These are phyloP conservation scores for Semotilus atromaculatus DNA, from an alignment of 2,797 vertebrate genomes.

Conservation along the genomic window DNA sequence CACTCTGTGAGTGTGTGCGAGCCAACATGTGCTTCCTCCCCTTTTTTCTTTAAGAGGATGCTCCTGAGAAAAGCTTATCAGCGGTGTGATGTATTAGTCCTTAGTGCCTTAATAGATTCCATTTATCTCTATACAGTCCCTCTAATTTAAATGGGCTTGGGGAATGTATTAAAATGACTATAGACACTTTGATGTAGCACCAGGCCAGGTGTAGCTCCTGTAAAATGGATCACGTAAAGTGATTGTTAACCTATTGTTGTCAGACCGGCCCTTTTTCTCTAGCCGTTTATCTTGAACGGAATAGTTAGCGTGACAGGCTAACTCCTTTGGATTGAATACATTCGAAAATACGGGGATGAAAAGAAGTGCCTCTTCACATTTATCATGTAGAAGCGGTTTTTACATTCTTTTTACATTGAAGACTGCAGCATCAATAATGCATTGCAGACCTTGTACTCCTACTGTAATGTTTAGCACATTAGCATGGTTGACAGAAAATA, in stretches of 20 bases:
- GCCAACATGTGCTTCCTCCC: constrained; percentile 54
- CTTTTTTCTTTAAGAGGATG: constrained; percentile 65
- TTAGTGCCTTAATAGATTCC: constrained; percentile 77
- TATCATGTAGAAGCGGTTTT: not conserved
- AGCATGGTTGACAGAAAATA: not conserved
- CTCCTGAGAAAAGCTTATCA: constrained; percentile 73
- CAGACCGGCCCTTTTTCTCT: constrained; percentile 66
- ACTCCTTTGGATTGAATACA: constrained; percentile 69
- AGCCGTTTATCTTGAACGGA: constrained; percentile 73
- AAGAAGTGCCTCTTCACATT: not conserved
- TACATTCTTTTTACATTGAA: not conserved
- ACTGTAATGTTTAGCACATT: not conserved
- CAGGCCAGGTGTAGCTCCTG: constrained; percentile 60
- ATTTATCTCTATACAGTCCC: constrained; percentile 79
- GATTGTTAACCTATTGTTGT: constrained; percentile 78
- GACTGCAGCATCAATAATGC: not conserved
- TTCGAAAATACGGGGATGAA: constrained; percentile 56
- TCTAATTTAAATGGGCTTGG: constrained; percentile 74
- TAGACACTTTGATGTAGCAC: constrained; percentile 74
- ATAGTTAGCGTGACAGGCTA: constrained; percentile 65
- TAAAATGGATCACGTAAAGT: constrained; percentile 70
- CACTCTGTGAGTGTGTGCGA: constrained; percentile 4
- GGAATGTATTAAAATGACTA: constrained; percentile 76
- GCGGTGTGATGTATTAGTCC: constrained; percentile 75
- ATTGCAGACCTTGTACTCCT: not conserved